Conservation (phyloP, 2,113 vertebrate genomes). For the Noctilio leporinus region DNA sequence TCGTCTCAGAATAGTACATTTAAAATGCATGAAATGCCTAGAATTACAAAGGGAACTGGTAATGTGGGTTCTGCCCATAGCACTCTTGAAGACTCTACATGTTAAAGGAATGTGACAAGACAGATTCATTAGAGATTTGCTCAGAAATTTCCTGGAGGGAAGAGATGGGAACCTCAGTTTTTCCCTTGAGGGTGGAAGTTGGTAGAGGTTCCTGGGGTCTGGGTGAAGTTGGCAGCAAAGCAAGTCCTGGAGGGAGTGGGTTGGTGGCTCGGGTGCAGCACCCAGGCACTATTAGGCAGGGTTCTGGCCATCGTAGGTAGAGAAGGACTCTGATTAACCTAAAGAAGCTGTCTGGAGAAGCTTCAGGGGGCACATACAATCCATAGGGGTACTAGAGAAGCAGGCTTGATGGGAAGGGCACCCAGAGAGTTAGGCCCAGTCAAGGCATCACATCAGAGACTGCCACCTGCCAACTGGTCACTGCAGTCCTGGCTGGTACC, state of each 20-base stretch:
- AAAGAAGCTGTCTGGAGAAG: background rate
- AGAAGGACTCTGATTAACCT: background rate
- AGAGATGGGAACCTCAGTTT: background rate
- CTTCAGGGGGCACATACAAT: background rate
- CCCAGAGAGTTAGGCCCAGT: background rate
- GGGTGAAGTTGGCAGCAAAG: background rate
- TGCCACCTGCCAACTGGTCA: background rate
- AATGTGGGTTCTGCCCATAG: background rate
- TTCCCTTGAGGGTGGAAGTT: background rate
- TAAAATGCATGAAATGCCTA: background rate
- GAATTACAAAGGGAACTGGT: background rate
- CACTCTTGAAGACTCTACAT: background rate
- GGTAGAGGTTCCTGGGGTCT: background rate
- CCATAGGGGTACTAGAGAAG: slow-evolving; percentile 10
- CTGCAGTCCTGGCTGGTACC: background rate
- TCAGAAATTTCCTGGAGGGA: background rate
- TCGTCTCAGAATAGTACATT: background rate
- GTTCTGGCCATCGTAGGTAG: background rate
- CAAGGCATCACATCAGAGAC: background rate
- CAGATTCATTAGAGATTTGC: background rate
- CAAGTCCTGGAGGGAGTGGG: background rate
- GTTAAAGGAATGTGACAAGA: background rate
- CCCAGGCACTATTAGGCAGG: background rate
- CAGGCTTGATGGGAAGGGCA: background rate
- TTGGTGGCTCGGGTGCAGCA: background rate